Percentiles rank a stretch among this genome's conserved stretches.
phyloP scores from a whole-genome alignment of 1,140 invertebrate genomes.

The Euwallacea similis region DNA sequence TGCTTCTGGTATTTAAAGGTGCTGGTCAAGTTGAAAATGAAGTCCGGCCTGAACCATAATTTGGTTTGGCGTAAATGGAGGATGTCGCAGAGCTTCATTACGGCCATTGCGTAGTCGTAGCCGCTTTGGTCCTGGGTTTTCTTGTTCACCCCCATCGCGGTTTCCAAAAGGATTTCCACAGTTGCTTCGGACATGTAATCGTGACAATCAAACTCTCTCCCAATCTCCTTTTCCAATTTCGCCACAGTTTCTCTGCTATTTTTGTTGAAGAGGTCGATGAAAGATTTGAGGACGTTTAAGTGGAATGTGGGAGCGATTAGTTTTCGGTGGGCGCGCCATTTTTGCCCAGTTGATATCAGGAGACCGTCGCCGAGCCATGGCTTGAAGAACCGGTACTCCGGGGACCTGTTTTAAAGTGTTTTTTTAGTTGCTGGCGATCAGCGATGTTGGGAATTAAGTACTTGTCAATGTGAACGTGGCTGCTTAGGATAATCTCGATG shows the following conservation, averaged over 20 bases:
- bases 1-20: conserved; percentile 55
- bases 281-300: conserved; percentile 78
- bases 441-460: neutral
- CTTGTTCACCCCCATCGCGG: conserved; percentile 79
- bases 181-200: conserved; percentile 84
- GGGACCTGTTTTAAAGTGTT: conserved; percentile 14
- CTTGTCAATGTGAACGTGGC: conserved; percentile 83
- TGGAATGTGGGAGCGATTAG: conserved; percentile 83
- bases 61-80: conserved; percentile 78
- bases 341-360: conserved; percentile 76
- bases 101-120: conserved; percentile 80
- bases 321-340: conserved; percentile 81
- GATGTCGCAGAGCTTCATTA: conserved; percentile 85
- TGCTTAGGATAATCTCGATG: conserved; percentile 73
- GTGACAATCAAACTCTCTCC: conserved; percentile 73
- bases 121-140: conserved; percentile 73
- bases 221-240: conserved; percentile 64
- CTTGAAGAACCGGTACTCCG: conserved; percentile 25
- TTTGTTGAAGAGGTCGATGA: conserved; percentile 79
- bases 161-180: conserved; percentile 81
- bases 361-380: conserved; percentile 64
- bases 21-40: conserved; percentile 79
- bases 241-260: conserved; percentile 72
- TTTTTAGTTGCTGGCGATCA: neutral
- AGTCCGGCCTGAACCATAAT: conserved; percentile 79